Percentiles rank a stretch among this genome's conserved stretches.
These are phyloP conservation scores for Cephus nigrinus DNA, from an alignment of 2,888 invertebrate species.

Conservation along the genomic window DNA sequence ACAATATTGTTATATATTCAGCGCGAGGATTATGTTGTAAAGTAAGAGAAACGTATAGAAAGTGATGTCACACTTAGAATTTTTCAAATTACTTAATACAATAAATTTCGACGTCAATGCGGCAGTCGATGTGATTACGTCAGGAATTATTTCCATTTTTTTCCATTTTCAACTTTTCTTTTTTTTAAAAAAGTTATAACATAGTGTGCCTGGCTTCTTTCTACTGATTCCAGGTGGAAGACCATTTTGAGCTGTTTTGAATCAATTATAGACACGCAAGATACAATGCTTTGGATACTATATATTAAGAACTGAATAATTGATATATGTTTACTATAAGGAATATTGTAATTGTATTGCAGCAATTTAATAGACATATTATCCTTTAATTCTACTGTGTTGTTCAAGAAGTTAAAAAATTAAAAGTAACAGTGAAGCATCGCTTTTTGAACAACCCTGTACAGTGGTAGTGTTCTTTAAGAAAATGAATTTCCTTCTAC, in stretches of 20 bases:
- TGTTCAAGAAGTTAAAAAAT: too few species aligned
- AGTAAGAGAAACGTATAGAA: background rate
- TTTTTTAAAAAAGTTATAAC: background rate
- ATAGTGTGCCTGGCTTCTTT: background rate
- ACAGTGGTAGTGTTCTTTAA: background rate
- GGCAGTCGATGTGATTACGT: background rate
- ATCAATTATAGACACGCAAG: background rate
- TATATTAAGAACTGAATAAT: background rate
- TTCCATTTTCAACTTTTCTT: background rate
- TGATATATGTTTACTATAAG: background rate
- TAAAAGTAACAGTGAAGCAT: too few species aligned
- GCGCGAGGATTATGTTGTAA: background rate
- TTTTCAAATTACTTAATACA: background rate
- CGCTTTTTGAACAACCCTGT: too few species aligned
- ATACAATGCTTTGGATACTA: background rate
- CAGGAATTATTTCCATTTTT: background rate
- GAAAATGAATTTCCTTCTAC: background rate
- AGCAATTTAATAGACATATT: background rate
- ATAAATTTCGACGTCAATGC: background rate
- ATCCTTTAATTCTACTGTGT: background rate
- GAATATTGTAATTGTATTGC: background rate
- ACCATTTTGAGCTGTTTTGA: conserved; percentile 28
- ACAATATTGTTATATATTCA: background rate
- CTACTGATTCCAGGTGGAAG: conserved; percentile 25
- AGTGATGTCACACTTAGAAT: background rate